Percentiles rank a stretch among this genome's conserved stretches.
These are phyloP conservation scores for Dryobates pubescens DNA, from an alignment of 2,797 vertebrate genomes.

Conservation along the genomic window DNA sequence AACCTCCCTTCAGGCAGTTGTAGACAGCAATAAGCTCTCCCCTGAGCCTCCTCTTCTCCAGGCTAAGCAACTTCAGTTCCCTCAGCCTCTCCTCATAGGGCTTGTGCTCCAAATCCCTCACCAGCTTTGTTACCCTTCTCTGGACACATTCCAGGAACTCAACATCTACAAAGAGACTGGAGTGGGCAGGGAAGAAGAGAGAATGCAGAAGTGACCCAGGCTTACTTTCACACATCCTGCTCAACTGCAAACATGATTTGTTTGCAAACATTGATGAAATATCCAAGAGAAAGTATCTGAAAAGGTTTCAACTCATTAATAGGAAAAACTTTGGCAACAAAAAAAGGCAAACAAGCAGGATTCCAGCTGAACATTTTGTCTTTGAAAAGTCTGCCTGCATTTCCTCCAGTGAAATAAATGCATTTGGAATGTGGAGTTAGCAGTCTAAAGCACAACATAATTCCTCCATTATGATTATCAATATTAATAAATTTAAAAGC, in stretches of 20 bases:
- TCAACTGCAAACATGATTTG: background rate
- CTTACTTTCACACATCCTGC: background rate
- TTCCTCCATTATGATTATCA: background rate
- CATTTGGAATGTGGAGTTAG: background rate
- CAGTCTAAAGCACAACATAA: background rate
- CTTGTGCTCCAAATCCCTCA: too few species aligned
- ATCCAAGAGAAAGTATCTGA: background rate
- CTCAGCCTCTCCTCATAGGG: too few species aligned
- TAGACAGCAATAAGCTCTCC: too few species aligned
- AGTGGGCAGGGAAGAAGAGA: background rate
- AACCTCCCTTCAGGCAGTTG: too few species aligned
- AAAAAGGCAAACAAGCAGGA: background rate
- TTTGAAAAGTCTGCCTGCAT: background rate
- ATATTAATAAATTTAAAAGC: background rate
- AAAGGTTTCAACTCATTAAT: constrained; percentile 23
- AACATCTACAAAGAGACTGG: background rate
- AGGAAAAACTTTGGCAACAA: background rate
- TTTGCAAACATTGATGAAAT: constrained; percentile 16
- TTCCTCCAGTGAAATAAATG: background rate
- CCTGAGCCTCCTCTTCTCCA: too few species aligned
- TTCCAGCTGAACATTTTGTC: constrained; percentile 23
- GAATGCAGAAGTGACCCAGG: background rate
- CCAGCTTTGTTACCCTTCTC: too few species aligned
- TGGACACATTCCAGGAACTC: too few species aligned
- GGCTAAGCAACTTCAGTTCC: too few species aligned